phyloP scores from a whole-genome alignment of 2,797 vertebrate genomes.

The Acridotheres tristis region DNA sequence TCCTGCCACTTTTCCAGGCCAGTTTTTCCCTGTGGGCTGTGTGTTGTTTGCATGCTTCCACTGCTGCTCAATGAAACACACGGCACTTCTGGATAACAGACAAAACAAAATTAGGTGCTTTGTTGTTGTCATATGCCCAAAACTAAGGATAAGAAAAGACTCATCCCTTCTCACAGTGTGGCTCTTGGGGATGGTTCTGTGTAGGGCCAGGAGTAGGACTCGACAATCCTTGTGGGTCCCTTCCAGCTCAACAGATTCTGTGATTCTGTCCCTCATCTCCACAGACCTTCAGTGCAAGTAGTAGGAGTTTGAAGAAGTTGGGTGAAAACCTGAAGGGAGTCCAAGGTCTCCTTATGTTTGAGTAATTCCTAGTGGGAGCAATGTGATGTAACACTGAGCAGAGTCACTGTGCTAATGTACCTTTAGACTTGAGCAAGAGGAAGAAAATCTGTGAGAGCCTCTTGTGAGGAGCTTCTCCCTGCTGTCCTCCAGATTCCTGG shows the following conservation, averaged over 20 bases:
- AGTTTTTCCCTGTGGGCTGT: neutral
- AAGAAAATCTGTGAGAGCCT: neutral
- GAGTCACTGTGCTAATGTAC: neutral
- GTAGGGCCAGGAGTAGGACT: neutral
- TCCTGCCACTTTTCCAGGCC: neutral
- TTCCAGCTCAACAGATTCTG: neutral
- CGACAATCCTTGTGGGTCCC: neutral
- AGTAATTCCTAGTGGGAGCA: neutral
- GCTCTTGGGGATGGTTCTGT: neutral
- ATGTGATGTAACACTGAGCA: neutral
- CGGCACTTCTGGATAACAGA: neutral
- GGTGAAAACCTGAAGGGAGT: neutral
- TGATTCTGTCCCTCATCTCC: neutral
- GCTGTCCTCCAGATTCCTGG: slow-evolving; percentile 1
- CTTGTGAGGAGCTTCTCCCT: neutral
- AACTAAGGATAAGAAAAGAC: neutral
- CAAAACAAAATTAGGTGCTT: neutral
- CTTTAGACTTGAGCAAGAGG: neutral
- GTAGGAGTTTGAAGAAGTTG: neutral
- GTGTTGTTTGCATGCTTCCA: neutral
- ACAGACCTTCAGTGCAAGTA: neutral
- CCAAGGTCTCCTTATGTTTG: neutral
- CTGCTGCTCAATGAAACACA: neutral
- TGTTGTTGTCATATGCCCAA: neutral
- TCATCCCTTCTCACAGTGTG: neutral